Conservation (phyloP, 2,888 invertebrate genomes). For the Lypha dubia region DNA sequence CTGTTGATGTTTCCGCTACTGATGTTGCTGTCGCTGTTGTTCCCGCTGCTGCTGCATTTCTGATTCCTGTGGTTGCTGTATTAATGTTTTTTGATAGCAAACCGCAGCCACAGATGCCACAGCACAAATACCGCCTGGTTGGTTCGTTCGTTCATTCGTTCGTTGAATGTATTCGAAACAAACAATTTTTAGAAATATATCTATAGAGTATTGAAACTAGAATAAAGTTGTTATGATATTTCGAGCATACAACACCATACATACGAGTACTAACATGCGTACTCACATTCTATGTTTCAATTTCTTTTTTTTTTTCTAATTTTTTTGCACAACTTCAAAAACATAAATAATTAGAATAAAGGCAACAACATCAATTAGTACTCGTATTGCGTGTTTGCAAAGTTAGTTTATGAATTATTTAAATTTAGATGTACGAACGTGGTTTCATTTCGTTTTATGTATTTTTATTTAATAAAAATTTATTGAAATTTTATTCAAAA, state of each 20-base stretch:
- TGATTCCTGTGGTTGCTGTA: conserved; percentile 6
- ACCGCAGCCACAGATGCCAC: conserved; percentile 50
- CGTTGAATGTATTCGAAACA: background rate
- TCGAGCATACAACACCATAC: background rate
- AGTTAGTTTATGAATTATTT: conserved; percentile 10
- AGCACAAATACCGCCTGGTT: conserved; percentile 14
- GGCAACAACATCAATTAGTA: conserved; percentile 3
- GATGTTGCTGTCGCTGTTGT: background rate
- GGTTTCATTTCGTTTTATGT: background rate
- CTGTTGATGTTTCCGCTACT: conserved; percentile 13
- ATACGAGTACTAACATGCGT: too few relatives aligned
- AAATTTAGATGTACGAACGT: background rate
- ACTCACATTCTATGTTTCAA: background rate
- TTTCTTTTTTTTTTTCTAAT: background rate
- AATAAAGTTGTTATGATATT: conserved; percentile 14
- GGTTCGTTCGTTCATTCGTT: too few relatives aligned
- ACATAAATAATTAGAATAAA: conserved; percentile 9
- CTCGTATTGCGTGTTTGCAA: background rate
- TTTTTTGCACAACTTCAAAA: background rate
- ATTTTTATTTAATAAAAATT: background rate
- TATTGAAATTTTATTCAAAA: too few relatives aligned
- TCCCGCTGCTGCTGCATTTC: conserved; percentile 18
- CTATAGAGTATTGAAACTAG: background rate
- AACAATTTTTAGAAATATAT: conserved; percentile 15
- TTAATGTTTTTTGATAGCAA: conserved; percentile 34